A percentile compares a stretch with the other conserved stretches of the same genome.
phyloP scores from a whole-genome alignment of 1,140 invertebrate species.

The Hesperophylax magnus region DNA sequence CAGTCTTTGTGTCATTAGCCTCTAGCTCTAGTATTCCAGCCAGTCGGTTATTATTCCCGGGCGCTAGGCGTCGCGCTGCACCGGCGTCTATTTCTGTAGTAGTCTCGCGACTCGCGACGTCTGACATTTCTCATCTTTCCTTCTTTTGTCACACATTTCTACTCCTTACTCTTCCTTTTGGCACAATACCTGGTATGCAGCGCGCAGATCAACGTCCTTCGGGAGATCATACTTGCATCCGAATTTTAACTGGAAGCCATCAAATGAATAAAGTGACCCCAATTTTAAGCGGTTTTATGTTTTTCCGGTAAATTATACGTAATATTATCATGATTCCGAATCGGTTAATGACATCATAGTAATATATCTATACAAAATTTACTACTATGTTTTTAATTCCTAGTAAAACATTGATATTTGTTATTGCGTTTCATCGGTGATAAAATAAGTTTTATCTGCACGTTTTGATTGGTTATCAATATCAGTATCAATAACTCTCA shows the following conservation, averaged over 20 bases:
- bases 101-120: slow-evolving; percentile 28
- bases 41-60: background rate
- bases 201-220: slow-evolving; percentile 30
- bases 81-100: slow-evolving; percentile 23
- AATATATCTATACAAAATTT: too few relatives aligned
- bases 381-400: too few relatives aligned
- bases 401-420: too few relatives aligned
- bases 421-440: too few relatives aligned
- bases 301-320: background rate
- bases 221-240: background rate
- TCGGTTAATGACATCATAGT: too few relatives aligned
- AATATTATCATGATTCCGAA: too few relatives aligned
- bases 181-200: slow-evolving; percentile 22
- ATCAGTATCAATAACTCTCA: too few relatives aligned
- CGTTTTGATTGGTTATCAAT: too few relatives aligned
- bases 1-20: background rate
- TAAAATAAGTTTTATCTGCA: too few relatives aligned
- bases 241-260: background rate
- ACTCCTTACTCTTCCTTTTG: slow-evolving; percentile 18
- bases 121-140: slow-evolving; percentile 39
- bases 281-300: background rate
- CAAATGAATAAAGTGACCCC: background rate
- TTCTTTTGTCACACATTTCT: slow-evolving; percentile 16
- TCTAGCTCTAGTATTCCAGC: background rate
- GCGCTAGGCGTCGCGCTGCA: background rate